Conservation (phyloP, 2,113 vertebrate genomes). For the Girardinichthys multiradiatus region DNA sequence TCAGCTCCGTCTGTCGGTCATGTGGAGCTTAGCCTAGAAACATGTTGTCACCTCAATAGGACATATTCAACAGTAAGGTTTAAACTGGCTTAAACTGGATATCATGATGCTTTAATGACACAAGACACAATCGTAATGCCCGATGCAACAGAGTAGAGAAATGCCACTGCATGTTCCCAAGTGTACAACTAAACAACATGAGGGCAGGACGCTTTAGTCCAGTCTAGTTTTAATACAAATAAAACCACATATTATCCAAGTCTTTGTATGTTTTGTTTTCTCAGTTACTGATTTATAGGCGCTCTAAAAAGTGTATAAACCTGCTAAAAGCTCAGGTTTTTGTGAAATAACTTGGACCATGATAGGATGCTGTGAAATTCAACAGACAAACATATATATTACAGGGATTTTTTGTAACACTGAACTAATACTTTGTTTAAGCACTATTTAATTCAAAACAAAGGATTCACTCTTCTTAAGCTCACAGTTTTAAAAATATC, state of each 20-base stretch:
- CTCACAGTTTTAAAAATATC: too few species aligned
- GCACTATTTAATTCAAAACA: too few species aligned
- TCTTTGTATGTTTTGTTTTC: background rate
- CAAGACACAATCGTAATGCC: background rate
- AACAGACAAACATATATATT: background rate
- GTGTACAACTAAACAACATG: background rate
- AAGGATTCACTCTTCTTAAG: too few species aligned
- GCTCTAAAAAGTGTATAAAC: too few species aligned
- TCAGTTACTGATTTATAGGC: background rate
- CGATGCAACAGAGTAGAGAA: too few species aligned
- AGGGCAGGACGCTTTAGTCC: background rate
- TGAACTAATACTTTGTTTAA: background rate
- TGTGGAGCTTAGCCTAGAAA: constrained; percentile 27
- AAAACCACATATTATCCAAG: background rate
- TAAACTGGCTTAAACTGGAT: constrained; percentile 19
- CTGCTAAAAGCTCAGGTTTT: too few species aligned
- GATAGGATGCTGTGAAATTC: background rate
- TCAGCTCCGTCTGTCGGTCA: constrained; percentile 21
- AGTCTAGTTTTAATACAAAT: background rate
- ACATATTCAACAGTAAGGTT: constrained; percentile 16
- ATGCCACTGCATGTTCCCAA: background rate
- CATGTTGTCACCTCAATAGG: constrained; percentile 25
- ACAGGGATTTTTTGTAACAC: background rate
- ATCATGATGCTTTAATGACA: constrained; percentile 23
- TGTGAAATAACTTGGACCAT: background rate